These are phyloP conservation scores for Rhopalosiphum padi DNA, from an alignment of 1,140 invertebrate species.

Conservation along the genomic window DNA sequence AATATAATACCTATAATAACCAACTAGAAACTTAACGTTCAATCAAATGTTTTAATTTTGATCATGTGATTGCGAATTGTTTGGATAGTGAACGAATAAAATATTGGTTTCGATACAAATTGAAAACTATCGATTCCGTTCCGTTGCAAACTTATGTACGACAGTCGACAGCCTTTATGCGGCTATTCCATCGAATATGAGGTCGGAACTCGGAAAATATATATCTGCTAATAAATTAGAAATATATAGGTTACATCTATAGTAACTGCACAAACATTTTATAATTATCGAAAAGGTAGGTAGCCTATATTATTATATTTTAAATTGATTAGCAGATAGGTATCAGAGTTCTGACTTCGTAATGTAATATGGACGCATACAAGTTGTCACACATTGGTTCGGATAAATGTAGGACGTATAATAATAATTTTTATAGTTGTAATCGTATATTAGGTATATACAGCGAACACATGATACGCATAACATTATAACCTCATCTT, in stretches of 20 bases:
- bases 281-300: not conserved
- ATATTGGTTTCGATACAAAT: not conserved
- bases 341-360: not conserved
- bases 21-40: not conserved
- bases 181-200: not conserved
- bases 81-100: not conserved
- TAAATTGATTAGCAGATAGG: not conserved
- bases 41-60: not conserved
- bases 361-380: not conserved
- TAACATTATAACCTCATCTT: not conserved
- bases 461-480: not conserved
- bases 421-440: not conserved
- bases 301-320: not conserved
- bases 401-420: not conserved
- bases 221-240: not conserved
- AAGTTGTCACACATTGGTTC: not conserved
- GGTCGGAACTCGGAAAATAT: not conserved
- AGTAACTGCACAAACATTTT: not conserved
- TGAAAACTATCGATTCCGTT: not conserved
- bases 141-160: not conserved
- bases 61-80: not conserved
- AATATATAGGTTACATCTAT: not conserved
- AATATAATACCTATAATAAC: not conserved
- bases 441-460: not conserved
- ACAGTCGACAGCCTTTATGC: not conserved